Evolutionary conservation across 1,140 invertebrate genomes (phyloP), one percentile per base, ranked within the genome.

Genomic region (Chymomyza costata): DNA sequence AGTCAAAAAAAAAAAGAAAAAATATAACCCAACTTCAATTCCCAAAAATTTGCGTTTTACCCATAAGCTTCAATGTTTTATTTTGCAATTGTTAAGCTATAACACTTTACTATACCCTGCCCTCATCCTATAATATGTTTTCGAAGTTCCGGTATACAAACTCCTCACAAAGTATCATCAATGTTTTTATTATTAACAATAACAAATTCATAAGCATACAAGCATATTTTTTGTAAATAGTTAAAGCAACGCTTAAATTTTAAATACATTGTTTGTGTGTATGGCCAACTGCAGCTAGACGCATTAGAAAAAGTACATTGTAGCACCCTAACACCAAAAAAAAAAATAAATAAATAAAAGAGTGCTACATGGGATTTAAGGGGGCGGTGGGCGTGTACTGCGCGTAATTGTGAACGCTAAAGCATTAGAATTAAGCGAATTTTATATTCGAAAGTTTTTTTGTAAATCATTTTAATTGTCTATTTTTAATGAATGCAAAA

Each of bases 401-500:
- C 48, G 53, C 63, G 55, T 71, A 59, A 67, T 58, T 80, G 73
- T 80, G 73, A 80, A 80, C 64, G 73, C 73, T 80, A 80, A n/a
- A 80, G 64, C 73, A 80, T 73, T 80, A 80, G 73, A 52, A 2
- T 35, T 80, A 80, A 80, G 73, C 54, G 64, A 80, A 68, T 78
- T 78, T 80, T 80, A 78, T 78, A 76, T 76, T 76, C 57, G 56
- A 76, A 67, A 45, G 73, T 68, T 78, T 78, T n/a, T n/a, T 78
- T 78, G 73, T 73, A 80, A 80, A 80, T 80, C 59, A 80, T 80
- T 80, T 80, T 80, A 80, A 80, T 80, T 80, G 73, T 80, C 73
- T 80, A 80, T 80, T 80, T 34, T 80, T 80, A 80, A 80, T 45
- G 51, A 57, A 62, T 17, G 35, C 45, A 56, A 56, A 18, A 17